Evolutionary conservation across 2,113 vertebrate genomes (phyloP).

Genomic region (Vidua chalybeata): DNA sequence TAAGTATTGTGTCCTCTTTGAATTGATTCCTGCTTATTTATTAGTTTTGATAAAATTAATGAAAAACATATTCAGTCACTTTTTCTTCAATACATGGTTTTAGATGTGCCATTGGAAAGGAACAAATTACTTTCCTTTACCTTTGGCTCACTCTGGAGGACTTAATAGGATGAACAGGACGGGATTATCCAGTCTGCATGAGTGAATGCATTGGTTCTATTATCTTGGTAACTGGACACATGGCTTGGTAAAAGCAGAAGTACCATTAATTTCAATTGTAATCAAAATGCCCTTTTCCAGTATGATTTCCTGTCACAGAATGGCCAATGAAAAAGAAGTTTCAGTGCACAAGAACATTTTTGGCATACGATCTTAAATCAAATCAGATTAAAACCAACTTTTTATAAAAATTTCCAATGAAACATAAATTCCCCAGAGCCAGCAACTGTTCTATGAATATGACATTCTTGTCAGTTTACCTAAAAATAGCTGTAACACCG

Average conservation of each 20-base stretch:
- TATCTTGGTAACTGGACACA: not conserved
- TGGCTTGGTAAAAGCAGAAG: not conserved
- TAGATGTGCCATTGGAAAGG: not conserved
- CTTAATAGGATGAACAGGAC: not conserved
- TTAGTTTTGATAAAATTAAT: not conserved
- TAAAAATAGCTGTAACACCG: not conserved
- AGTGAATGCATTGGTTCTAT: not conserved
- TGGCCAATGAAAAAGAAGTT: not conserved
- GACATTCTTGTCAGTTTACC: not conserved
- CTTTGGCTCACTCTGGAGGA: not conserved
- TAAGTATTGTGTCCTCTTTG: not conserved
- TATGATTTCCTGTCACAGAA: not conserved
- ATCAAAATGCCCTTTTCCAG: not conserved
- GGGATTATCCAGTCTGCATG: not conserved
- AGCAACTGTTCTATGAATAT: not conserved
- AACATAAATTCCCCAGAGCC: not conserved
- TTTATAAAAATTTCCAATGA: not conserved
- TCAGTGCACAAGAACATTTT: not conserved
- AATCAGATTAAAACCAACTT: not conserved
- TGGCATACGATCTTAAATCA: not conserved
- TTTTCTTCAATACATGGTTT: not conserved
- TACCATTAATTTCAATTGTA: not conserved
- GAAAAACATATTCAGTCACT: not conserved
- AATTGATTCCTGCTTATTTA: not conserved
- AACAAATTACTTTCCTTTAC: not conserved